A percentile compares a stretch with the other conserved stretches of the same genome.
Evolutionary conservation across 2,113 vertebrate genomes (phyloP).

Genomic region (Ranitomeya imitator): DNA sequence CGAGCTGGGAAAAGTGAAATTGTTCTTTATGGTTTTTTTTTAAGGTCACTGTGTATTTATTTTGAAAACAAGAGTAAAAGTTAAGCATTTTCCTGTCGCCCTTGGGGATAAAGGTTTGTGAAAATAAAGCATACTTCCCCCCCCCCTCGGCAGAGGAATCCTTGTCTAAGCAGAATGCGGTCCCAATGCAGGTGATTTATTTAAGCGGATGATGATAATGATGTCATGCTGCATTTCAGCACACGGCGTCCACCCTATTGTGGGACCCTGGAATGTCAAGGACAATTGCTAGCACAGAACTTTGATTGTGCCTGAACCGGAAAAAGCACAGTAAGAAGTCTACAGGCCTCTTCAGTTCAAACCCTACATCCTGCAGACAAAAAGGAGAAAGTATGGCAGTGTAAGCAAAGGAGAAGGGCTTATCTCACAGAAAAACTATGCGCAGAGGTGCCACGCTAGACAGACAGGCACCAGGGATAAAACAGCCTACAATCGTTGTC

Average conservation of each 20-base stretch:
- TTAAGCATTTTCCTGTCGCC: conserved; percentile 82
- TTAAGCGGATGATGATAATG: conserved; percentile 92
- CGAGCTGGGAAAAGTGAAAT: neutral
- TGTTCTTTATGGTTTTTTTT: neutral
- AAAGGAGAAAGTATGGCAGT: conserved; percentile 77
- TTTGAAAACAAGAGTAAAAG: conserved; percentile 92
- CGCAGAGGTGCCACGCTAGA: conserved; percentile 94
- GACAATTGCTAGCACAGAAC: conserved; percentile 88
- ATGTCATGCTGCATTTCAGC: conserved; percentile 91
- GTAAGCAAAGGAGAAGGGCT: conserved; percentile 78
- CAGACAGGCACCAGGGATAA: conserved; percentile 92
- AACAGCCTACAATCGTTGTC: conserved; percentile 83
- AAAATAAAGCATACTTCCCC: conserved; percentile 81
- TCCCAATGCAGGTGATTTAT: conserved; percentile 93
- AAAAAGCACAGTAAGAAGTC: conserved; percentile 83
- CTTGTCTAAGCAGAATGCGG: conserved; percentile 80
- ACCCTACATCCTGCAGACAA: conserved; percentile 85
- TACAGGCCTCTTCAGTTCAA: conserved; percentile 79
- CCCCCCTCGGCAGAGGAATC: conserved; percentile 80
- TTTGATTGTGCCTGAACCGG: conserved; percentile 84
- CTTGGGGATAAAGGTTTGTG: conserved; percentile 75
- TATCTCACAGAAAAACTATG: conserved; percentile 96
- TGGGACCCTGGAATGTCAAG: conserved; percentile 97
- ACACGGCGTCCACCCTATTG: conserved; percentile 87
- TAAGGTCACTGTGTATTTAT: conserved; percentile 79